A percentile compares a stretch with the other conserved stretches of the same genome.
Evolutionary conservation across 2,888 invertebrate species (phyloP).

Genomic region (Sphinx pinastri): DNA sequence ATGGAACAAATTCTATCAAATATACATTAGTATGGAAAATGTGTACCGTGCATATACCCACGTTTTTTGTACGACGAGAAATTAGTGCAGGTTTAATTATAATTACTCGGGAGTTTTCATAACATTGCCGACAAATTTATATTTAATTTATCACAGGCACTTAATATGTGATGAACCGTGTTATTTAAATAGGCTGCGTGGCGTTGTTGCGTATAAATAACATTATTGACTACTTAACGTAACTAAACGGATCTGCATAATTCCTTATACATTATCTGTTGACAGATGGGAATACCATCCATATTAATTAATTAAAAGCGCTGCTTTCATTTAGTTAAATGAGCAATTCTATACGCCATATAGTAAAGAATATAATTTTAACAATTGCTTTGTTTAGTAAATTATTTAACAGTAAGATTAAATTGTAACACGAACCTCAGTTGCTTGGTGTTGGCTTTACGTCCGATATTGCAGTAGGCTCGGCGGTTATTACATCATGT

Average conservation of each 20-base stretch:
- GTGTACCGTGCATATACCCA: no score
- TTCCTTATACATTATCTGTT: not conserved
- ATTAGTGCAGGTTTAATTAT: no score
- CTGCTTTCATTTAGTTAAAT: not conserved
- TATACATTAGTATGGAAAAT: not conserved
- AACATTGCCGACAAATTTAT: not conserved
- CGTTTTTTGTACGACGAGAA: no score
- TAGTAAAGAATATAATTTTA: not conserved
- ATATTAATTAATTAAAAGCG: not conserved
- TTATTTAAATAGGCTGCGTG: not conserved
- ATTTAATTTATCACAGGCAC: not conserved
- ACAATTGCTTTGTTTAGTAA: not conserved
- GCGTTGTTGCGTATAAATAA: not conserved
- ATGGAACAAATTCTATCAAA: constrained; percentile 15
- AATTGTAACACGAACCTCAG: no score
- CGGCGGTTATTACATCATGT: no score
- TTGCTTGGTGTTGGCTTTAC: no score
- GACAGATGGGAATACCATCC: not conserved
- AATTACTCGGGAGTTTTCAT: not conserved
- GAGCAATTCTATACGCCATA: not conserved
- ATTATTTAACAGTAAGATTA: no score
- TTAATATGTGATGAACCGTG: not conserved
- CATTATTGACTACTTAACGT: not conserved
- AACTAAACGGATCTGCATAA: not conserved
- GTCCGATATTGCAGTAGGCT: no score